Conservation (phyloP, 2,888 invertebrate genomes). For the Cetonia aurata region DNA sequence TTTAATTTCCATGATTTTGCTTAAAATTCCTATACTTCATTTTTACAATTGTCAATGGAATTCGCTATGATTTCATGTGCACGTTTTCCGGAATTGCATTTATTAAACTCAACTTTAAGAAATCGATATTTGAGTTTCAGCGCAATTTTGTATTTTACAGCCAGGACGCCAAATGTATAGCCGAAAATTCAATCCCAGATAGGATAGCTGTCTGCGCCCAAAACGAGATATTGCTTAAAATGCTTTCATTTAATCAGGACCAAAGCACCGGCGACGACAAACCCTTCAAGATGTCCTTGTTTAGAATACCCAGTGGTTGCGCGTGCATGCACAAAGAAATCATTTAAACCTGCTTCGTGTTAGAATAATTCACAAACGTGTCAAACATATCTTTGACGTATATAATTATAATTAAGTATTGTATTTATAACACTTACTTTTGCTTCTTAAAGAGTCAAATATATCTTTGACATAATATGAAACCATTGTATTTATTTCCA, state of each 20-base stretch:
- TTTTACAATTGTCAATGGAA: no score
- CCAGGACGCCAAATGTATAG: not conserved
- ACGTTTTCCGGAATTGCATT: not conserved
- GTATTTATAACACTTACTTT: no score
- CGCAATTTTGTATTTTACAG: slow-evolving; percentile 14
- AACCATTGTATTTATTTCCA: no score
- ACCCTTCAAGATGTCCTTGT: slow-evolving; percentile 6
- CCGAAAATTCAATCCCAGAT: not conserved
- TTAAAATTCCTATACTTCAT: no score
- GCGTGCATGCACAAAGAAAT: slow-evolving; percentile 1
- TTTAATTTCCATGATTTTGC: not conserved
- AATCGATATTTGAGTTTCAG: not conserved
- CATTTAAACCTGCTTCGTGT: not conserved
- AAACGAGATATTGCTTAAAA: slow-evolving; percentile 12
- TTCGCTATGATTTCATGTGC: no score
- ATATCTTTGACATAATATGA: no score
- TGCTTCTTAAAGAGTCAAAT: no score
- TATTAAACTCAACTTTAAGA: not conserved
- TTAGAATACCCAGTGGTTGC: slow-evolving; percentile 25
- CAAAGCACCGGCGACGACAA: not conserved
- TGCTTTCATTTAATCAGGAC: slow-evolving; percentile 3
- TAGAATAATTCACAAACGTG: no score
- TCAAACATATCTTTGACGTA: no score
- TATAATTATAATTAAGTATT: no score
- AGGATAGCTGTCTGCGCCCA: not conserved